Evolutionary conservation across 2,888 invertebrate species (phyloP).

Genomic region (Sinodicranocentrus sp.): DNA sequence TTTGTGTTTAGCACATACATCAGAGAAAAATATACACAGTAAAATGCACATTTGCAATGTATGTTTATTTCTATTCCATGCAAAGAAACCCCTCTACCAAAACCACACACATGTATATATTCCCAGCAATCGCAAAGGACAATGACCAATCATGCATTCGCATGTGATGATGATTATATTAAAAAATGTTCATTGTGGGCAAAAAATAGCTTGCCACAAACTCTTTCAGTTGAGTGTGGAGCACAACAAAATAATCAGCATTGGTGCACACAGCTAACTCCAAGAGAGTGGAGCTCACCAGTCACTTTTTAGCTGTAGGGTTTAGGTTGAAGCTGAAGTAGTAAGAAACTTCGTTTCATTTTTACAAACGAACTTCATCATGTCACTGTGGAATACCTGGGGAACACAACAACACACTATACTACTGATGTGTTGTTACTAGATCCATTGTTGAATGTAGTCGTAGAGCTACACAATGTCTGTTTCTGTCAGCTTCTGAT

Average conservation of each 20-base stretch:
- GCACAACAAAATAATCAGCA: constrained; percentile 5
- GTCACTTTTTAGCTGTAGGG: no score
- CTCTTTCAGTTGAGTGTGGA: neutral
- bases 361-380: no score
- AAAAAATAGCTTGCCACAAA: constrained; percentile 18
- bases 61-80: neutral
- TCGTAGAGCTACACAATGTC: neutral
- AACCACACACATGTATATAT: neutral
- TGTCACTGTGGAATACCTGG: no score
- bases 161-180: constrained; percentile 11
- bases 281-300: no score
- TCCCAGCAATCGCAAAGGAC: constrained; percentile 37
- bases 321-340: no score
- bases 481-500: constrained; percentile 3
- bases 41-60: neutral
- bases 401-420: no score
- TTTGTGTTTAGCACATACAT: neutral
- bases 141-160: constrained; percentile 53
- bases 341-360: constrained; percentile 5
- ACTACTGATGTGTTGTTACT: no score
- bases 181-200: neutral
- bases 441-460: neutral
- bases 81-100: neutral
- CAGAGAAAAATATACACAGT: neutral
- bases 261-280: neutral